Percentiles rank a stretch among this genome's conserved stretches.
Conservation (phyloP, 2,113 vertebrate genomes). For the Sphyrna mokarran region DNA sequence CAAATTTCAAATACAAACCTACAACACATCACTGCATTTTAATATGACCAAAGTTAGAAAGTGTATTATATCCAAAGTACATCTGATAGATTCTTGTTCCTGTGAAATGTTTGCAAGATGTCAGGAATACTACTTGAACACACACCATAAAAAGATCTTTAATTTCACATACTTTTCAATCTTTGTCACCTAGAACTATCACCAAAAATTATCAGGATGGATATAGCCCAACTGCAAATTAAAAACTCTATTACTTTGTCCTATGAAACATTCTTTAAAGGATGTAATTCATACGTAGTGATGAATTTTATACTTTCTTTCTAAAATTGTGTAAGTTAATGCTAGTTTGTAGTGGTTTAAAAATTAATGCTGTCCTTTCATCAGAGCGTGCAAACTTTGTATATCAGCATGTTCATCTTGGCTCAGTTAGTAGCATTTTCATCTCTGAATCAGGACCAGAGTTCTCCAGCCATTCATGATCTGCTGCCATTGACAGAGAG, state of each 20-base stretch:
- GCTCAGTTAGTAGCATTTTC: not conserved
- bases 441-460: not conserved
- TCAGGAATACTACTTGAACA: not conserved
- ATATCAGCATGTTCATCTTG: not conserved
- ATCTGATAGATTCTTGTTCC: not conserved
- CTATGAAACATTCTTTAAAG: not conserved
- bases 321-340: not conserved
- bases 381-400: not conserved
- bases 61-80: not conserved
- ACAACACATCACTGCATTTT: not conserved
- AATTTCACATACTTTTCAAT: not conserved
- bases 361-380: not conserved
- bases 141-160: not conserved
- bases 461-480: too few species aligned
- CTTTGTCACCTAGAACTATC: too few species aligned
- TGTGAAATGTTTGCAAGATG: not conserved
- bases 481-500: too few species aligned
- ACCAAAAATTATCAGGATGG: not conserved
- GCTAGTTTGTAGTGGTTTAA: not conserved
- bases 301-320: not conserved
- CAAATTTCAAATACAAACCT: conserved; percentile 7
- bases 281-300: not conserved
- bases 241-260: not conserved
- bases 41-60: not conserved
- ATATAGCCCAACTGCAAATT: not conserved